Conservation (phyloP, 2,797 vertebrate species). For the Lophura swinhoii region DNA sequence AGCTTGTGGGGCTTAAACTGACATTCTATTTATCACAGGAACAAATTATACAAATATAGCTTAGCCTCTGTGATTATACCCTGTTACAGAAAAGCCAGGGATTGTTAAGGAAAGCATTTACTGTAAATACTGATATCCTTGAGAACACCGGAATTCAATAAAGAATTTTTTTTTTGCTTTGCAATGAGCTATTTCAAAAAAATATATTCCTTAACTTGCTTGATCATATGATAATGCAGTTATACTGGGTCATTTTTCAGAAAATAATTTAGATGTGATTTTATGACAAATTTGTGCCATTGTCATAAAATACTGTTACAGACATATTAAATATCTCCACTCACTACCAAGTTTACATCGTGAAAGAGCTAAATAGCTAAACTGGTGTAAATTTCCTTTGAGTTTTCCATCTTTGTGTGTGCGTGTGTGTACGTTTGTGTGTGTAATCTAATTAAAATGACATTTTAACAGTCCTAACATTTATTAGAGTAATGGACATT, state of each 20-base stretch:
- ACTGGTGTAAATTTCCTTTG: not conserved
- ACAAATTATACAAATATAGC: constrained; percentile 1
- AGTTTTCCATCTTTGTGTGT: not conserved
- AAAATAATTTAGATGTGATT: constrained; percentile 27
- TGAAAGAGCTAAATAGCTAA: not conserved
- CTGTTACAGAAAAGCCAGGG: not conserved
- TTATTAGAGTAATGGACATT: not conserved
- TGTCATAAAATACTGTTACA: not conserved
- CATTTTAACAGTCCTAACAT: not conserved
- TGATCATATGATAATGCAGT: constrained; percentile 20
- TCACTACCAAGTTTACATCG: not conserved
- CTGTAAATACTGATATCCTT: constrained; percentile 29
- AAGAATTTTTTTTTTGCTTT: not conserved
- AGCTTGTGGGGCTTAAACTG: not conserved
- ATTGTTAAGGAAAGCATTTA: constrained; percentile 41
- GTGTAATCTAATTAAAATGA: not conserved
- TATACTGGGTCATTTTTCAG: not conserved
- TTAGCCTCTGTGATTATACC: not conserved
- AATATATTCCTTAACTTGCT: constrained; percentile 13
- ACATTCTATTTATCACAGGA: not conserved
- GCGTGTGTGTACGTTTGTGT: not conserved
- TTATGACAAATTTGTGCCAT: not conserved
- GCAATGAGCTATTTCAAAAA: constrained; percentile 42
- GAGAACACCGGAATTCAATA: not conserved
- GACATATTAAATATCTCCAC: not conserved